Evolutionary conservation across 1,140 invertebrate genomes (phyloP).

Genomic region (Babylonia areolata): DNA sequence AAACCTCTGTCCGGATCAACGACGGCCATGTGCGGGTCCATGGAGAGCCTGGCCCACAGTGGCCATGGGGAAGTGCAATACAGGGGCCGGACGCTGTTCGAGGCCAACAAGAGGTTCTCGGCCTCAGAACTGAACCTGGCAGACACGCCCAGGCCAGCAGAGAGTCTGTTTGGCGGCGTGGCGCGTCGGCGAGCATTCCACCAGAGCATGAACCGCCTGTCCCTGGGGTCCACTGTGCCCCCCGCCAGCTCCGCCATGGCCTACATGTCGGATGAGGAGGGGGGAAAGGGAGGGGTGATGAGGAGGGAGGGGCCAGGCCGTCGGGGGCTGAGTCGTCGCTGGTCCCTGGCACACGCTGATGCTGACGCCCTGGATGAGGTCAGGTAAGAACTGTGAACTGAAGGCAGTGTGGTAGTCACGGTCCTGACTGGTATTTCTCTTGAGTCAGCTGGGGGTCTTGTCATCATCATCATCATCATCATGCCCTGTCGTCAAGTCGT

Average conservation of each 20-base stretch:
- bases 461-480: too few relatives aligned
- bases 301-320: neutral
- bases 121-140: neutral
- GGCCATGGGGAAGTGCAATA: conserved; percentile 19
- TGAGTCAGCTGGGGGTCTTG: too few relatives aligned
- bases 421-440: too few relatives aligned
- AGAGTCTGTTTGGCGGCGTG: conserved; percentile 18
- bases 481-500: too few relatives aligned
- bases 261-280: conserved; percentile 18
- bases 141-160: neutral
- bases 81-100: neutral
- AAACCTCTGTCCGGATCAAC: conserved; percentile 23
- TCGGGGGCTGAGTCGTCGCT: conserved; percentile 1
- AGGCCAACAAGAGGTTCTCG: conserved; percentile 22
- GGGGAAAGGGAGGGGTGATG: neutral
- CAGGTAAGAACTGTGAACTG: conserved; percentile 23
- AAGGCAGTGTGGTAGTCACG: too few relatives aligned
- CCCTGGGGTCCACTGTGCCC: neutral
- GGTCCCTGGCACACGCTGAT: conserved; percentile 32
- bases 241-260: neutral
- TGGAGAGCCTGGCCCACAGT: conserved; percentile 17
- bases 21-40: conserved; percentile 29
- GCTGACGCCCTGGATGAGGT: conserved; percentile 13
- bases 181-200: neutral
- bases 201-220: conserved; percentile 25